Evolutionary conservation across 2,888 invertebrate species (phyloP).

Genomic region (Drosophila merina): DNA sequence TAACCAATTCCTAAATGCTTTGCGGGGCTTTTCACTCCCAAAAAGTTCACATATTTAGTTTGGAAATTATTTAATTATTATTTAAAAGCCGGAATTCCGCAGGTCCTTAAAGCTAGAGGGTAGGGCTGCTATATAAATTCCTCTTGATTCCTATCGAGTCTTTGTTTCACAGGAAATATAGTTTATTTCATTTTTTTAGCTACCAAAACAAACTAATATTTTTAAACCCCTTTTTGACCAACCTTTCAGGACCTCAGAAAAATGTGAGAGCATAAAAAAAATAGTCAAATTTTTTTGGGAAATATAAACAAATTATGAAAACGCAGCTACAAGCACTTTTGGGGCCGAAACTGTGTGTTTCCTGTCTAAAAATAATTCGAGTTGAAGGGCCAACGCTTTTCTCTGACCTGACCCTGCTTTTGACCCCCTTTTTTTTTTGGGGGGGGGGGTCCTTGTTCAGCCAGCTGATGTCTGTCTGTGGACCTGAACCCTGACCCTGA

Average conservation of each 20-base stretch:
- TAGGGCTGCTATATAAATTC: no score
- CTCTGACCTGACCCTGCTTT: neutral
- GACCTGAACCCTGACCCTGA: constrained; percentile 46
- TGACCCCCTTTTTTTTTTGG: neutral
- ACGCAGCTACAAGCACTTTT: constrained; percentile 1
- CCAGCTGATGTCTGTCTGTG: constrained; percentile 39
- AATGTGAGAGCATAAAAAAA: no score
- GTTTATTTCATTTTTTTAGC: no score
- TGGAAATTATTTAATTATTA: no score
- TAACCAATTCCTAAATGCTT: neutral
- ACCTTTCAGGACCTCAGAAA: no score
- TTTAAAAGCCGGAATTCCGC: no score
- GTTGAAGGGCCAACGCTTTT: constrained; percentile 4
- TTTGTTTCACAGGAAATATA: no score
- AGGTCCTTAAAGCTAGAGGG: no score
- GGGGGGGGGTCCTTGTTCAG: constrained; percentile 22
- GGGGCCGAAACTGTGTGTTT: neutral
- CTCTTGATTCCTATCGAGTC: no score
- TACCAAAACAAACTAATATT: no score
- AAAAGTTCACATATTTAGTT: neutral
- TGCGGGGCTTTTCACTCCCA: neutral
- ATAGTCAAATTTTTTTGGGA: neutral
- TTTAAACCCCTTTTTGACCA: no score
- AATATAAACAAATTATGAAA: constrained; percentile 33
- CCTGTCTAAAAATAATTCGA: constrained; percentile 27